Percentiles rank a stretch among this genome's conserved stretches.
Evolutionary conservation across 2,888 invertebrate genomes (phyloP).

Genomic region (Lamellibrachia satsuma): DNA sequence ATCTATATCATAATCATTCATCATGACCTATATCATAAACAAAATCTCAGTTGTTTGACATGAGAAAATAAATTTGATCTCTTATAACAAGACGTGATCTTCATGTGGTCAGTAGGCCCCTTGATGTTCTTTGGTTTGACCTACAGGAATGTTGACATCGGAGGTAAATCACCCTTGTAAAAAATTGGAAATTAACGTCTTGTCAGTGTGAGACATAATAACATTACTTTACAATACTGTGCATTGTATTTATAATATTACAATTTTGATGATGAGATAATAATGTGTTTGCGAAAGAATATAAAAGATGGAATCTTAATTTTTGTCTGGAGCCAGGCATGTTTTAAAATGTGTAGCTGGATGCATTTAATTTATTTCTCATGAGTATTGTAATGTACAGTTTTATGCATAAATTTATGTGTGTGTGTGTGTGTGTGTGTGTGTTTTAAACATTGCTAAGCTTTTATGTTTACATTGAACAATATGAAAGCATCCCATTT

Average conservation of each 20-base stretch:
- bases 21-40: neutral
- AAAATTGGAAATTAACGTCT: neutral
- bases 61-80: neutral
- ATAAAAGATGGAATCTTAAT: neutral
- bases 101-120: neutral
- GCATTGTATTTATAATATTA: neutral
- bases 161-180: neutral
- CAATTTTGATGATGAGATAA: neutral
- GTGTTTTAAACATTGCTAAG: neutral
- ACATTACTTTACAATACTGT: neutral
- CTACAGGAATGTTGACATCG: neutral
- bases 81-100: neutral
- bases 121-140: neutral
- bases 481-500: neutral
- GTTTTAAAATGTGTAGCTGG: neutral
- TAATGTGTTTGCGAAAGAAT: neutral
- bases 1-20: neutral
- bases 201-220: neutral
- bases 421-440: neutral
- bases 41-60: neutral
- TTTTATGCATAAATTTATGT: neutral
- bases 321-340: neutral
- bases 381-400: slow-evolving; percentile 4
- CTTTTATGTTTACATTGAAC: neutral
- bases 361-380: neutral